A percentile compares a stretch with the other conserved stretches of the same genome.
phyloP scores from a whole-genome alignment of 2,113 vertebrate species.

The Cryptomyrus ogoouensis region DNA sequence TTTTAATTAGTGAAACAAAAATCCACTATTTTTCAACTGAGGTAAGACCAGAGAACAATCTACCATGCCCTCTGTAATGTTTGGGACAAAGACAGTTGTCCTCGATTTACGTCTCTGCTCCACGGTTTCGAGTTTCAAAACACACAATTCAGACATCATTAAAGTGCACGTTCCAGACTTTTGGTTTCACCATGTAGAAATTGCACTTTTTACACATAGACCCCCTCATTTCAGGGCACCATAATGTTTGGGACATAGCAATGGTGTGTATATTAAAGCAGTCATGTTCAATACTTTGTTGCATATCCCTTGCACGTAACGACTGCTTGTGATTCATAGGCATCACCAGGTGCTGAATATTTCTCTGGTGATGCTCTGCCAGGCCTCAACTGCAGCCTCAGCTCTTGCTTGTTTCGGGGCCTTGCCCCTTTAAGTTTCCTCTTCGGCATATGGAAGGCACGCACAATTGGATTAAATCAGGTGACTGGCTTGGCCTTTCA shows the following conservation, averaged over 20 bases:
- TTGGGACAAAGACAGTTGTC: neutral
- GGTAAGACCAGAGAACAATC: neutral
- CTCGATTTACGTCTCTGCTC: neutral
- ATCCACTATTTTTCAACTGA: neutral
- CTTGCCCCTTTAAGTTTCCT: neutral
- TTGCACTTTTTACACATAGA: neutral
- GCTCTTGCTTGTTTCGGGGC: neutral
- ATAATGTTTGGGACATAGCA: neutral
- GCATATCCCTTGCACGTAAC: neutral
- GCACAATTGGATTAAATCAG: neutral
- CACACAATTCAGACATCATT: neutral
- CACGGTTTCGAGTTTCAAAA: neutral
- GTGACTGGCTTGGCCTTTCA: neutral
- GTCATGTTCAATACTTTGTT: neutral
- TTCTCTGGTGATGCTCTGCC: no score
- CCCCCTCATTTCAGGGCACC: neutral
- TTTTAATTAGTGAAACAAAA: neutral
- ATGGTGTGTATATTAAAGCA: neutral
- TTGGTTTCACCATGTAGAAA: neutral
- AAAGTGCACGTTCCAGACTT: neutral
- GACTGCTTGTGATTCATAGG: neutral
- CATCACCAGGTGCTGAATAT: neutral
- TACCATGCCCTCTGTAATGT: neutral
- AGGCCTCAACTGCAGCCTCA: neutral
- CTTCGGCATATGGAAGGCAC: neutral